Conservation (phyloP, 2,888 invertebrate genomes). For the Drosophila histrio region DNA sequence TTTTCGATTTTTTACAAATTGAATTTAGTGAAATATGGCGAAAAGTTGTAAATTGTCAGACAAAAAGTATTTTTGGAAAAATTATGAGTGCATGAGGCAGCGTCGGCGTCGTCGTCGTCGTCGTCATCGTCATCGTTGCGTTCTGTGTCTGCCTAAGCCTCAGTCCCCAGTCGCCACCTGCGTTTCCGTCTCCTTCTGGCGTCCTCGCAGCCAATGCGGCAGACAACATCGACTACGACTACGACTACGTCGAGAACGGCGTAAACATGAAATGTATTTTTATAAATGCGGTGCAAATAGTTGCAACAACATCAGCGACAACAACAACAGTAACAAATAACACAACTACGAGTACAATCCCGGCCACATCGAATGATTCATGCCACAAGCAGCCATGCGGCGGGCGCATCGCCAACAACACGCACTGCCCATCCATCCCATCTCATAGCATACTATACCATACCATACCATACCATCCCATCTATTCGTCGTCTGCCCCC, state of each 20-base stretch:
- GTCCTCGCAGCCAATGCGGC: conserved; percentile 53
- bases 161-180: conserved; percentile 49
- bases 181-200: conserved; percentile 49
- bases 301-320: conserved; percentile 64
- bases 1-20: conserved; percentile 40
- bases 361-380: conserved; percentile 70
- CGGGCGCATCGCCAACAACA: conserved; percentile 78
- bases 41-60: conserved; percentile 61
- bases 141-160: conserved; percentile 41
- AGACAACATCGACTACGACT: conserved; percentile 54
- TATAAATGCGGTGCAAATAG: conserved; percentile 71
- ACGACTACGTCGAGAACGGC: conserved; percentile 53
- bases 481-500: conserved; percentile 47
- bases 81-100: conserved; percentile 74
- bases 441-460: background rate
- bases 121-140: conserved; percentile 7
- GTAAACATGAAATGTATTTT: conserved; percentile 80
- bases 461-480: background rate
- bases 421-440: conserved; percentile 61
- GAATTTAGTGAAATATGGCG: conserved; percentile 58
- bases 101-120: conserved; percentile 16
- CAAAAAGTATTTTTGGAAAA: conserved; percentile 74
- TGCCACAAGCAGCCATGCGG: conserved; percentile 68
- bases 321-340: conserved; percentile 31
- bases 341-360: conserved; percentile 47